Evolutionary conservation across 2,888 invertebrate species (phyloP), one percentile per base, ranked within the genome.

Genomic region (Hemistola chrysoprasaria): DNA sequence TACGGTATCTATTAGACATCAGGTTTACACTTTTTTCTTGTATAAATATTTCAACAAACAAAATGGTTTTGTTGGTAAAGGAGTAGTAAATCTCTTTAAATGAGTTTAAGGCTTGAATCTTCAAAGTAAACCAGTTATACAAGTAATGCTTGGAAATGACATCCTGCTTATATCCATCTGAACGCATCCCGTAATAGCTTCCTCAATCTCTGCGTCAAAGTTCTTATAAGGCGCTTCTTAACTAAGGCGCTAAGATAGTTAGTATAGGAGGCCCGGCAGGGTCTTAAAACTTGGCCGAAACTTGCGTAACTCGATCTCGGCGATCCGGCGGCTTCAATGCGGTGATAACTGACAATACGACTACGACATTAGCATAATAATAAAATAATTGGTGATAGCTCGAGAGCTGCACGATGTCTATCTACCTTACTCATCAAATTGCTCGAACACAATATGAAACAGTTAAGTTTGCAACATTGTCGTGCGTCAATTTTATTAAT

Each of bases 191-290:
- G 78, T 86, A 86, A 87, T 88, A 83, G 87, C 86, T 86, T 86
- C 85, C 82, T 86, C 86, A 86, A 87, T 86, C 85, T 84, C 79
- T 61, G 75, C 84, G 85, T 84, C 85, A 83, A 87, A 87, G 87
- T 87, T 86, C 86, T 87, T 86, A 83, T 86, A 85, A 85, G 86
- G 75, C 82, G 83, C 79, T 84, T 81, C 84, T 87, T 86, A 87
- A 85, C 82, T 86, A 83, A 83, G 83, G 85, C 86, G 83, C 81
- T 82, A 83, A 84, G 81, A 84, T 87, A 88, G 82, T 78, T 87
- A 86, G 82, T 76, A 71, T 78, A 82, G 81, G 84, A 81, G 78
- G 82, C 83, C 85, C 77, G 74, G 74, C 71, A 71, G 79, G 84
- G 83, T 81, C 84, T 86, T 83, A 85, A 81, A 84, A 88, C 86